These are phyloP conservation scores for Epirrhoe alternata DNA, from an alignment of 2,888 invertebrate species.

Conservation along the genomic window DNA sequence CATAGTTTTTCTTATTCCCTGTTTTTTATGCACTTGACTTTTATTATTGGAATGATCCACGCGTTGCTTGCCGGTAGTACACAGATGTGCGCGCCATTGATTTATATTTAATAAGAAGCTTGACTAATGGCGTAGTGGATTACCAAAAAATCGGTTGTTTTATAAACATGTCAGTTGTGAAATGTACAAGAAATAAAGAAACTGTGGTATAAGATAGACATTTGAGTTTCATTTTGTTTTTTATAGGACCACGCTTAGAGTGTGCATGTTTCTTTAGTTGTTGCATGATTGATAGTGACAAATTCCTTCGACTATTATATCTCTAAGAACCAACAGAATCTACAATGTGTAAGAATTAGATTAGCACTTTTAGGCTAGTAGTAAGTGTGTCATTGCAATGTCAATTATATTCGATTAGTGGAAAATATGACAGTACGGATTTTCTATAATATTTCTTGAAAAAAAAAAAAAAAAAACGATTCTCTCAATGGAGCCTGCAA, in stretches of 20 bases:
- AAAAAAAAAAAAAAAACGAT: slow-evolving; percentile 53
- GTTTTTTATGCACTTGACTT: slow-evolving; percentile 37
- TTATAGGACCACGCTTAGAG: slow-evolving; percentile 63
- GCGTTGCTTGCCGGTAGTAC: slow-evolving; percentile 6
- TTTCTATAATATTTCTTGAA: slow-evolving; percentile 75
- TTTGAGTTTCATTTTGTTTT: slow-evolving; percentile 74
- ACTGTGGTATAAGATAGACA: slow-evolving; percentile 73
- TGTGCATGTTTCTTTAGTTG: slow-evolving; percentile 73
- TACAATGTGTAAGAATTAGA: slow-evolving; percentile 78
- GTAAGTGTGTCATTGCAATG: slow-evolving; percentile 83
- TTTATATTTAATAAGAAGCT: slow-evolving; percentile 8
- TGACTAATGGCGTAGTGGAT: slow-evolving; percentile 20
- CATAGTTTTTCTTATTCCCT: slow-evolving; percentile 50
- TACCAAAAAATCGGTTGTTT: slow-evolving; percentile 62
- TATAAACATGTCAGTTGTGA: slow-evolving; percentile 75
- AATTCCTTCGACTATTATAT: slow-evolving; percentile 57
- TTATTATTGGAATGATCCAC: slow-evolving; percentile 23
- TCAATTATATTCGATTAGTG: slow-evolving; percentile 85
- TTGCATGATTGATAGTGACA: slow-evolving; percentile 63
- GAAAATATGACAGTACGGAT: slow-evolving; percentile 73
- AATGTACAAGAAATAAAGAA: slow-evolving; percentile 80
- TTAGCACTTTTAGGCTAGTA: slow-evolving; percentile 82
- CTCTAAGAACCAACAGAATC: slow-evolving; percentile 73
- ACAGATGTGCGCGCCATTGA: slow-evolving; percentile 8
- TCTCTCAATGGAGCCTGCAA: slow-evolving; percentile 57